These are phyloP conservation scores for Criorhina ranunculi DNA, from an alignment of 2,888 invertebrate species.

Conservation along the genomic window DNA sequence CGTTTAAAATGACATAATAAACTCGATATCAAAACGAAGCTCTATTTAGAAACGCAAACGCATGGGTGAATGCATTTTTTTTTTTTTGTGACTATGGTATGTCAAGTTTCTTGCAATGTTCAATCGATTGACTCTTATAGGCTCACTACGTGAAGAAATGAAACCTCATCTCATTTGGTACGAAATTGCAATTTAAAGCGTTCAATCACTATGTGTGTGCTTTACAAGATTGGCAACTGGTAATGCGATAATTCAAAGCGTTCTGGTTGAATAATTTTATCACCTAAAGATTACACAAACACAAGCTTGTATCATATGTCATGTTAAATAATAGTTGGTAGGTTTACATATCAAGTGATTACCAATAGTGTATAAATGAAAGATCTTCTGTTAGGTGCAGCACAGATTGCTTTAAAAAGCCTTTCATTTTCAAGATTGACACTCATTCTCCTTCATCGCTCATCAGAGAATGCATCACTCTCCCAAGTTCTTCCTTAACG, in stretches of 20 bases:
- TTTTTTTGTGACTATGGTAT: constrained; percentile 4
- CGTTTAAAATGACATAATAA: too few relatives aligned
- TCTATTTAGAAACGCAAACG: neutral
- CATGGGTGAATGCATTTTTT: constrained; percentile 2
- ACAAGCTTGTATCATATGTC: constrained; percentile 6
- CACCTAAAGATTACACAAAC: constrained; percentile 13
- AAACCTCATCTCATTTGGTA: constrained; percentile 10
- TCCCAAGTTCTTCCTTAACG: too few relatives aligned
- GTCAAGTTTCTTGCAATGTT: constrained; percentile 14
- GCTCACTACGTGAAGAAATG: constrained; percentile 1
- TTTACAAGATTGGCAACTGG: neutral
- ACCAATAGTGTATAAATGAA: neutral
- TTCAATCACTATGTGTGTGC: constrained; percentile 10
- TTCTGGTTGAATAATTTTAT: constrained; percentile 40
- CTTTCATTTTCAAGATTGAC: too few relatives aligned
- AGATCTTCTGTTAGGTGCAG: too few relatives aligned
- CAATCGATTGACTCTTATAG: constrained; percentile 3
- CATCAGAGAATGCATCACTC: too few relatives aligned
- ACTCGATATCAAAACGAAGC: neutral
- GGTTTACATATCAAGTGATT: neutral
- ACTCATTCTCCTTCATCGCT: too few relatives aligned
- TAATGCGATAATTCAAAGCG: constrained; percentile 18
- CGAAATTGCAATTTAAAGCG: constrained; percentile 23
- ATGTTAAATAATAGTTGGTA: constrained; percentile 1
- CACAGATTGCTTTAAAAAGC: too few relatives aligned